A percentile compares a stretch with the other conserved stretches of the same genome.
phyloP scores from a whole-genome alignment of 2,113 vertebrate species.

The Larimichthys polyactis region DNA sequence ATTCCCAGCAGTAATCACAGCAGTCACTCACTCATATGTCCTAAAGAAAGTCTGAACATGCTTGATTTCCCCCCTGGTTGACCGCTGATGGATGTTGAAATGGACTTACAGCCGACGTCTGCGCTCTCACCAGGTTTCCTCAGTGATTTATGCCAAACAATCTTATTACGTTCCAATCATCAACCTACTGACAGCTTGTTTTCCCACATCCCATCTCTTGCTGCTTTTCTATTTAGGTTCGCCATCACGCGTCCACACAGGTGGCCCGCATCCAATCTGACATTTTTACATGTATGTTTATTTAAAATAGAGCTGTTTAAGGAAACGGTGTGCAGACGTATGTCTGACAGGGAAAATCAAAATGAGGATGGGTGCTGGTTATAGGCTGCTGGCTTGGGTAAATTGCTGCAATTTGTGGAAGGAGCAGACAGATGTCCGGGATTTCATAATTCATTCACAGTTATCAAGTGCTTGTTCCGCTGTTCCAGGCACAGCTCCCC shows the following conservation, averaged over 20 bases:
- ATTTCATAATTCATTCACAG: slow-evolving; percentile 65
- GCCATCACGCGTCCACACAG: slow-evolving; percentile 27
- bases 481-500: slow-evolving; percentile 48
- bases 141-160: slow-evolving; percentile 56
- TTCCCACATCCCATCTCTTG: slow-evolving; percentile 25
- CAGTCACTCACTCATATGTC: not conserved
- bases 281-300: slow-evolving; percentile 48
- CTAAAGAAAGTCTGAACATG: slow-evolving; percentile 7
- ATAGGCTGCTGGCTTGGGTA: slow-evolving; percentile 5
- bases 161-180: slow-evolving; percentile 44
- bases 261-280: slow-evolving; percentile 40
- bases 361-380: slow-evolving; percentile 4
- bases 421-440: slow-evolving; percentile 31
- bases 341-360: slow-evolving; percentile 2
- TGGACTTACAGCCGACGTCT: slow-evolving; percentile 2
- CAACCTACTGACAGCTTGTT: slow-evolving; percentile 49
- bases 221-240: slow-evolving; percentile 50
- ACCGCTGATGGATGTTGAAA: slow-evolving; percentile 40
- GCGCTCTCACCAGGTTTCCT: slow-evolving; percentile 18
- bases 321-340: not conserved
- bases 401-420: slow-evolving; percentile 39
- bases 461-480: slow-evolving; percentile 65
- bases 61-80: slow-evolving; percentile 32
- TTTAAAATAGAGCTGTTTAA: not conserved
- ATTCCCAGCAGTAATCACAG: slow-evolving; percentile 3